phyloP scores from a whole-genome alignment of 2,113 vertebrate species.

The Podarcis muralis region DNA sequence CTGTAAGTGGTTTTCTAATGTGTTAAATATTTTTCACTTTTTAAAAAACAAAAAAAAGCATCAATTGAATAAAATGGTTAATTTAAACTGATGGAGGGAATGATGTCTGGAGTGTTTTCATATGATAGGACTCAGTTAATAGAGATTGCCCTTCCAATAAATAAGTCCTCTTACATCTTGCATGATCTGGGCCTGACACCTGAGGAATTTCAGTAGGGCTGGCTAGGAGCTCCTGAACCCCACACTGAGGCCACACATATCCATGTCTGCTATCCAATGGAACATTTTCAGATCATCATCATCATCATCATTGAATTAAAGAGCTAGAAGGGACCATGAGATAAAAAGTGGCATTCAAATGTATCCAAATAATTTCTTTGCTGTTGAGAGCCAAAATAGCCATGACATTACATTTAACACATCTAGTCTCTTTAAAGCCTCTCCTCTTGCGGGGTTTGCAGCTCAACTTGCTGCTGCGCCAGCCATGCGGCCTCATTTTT shows the following conservation, averaged over 20 bases:
- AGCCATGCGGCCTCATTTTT: too few species aligned
- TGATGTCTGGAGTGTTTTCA: not conserved
- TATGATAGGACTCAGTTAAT: not conserved
- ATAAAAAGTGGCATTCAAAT: not conserved
- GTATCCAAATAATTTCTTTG: not conserved
- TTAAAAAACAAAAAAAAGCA: not conserved
- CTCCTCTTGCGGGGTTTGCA: too few species aligned
- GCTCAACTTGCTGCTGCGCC: too few species aligned
- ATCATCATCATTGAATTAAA: too few species aligned
- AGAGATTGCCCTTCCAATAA: too few species aligned
- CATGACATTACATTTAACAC: not conserved
- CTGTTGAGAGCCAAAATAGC: not conserved
- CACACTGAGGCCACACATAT: not conserved
- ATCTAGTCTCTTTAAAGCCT: not conserved
- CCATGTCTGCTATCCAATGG: not conserved
- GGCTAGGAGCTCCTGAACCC: not conserved
- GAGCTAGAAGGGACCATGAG: too few species aligned
- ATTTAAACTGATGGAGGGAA: not conserved
- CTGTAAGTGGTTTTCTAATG: not conserved
- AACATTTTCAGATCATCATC: not conserved
- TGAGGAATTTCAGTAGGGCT: not conserved
- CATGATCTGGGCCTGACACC: not conserved
- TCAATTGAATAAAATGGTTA: not conserved
- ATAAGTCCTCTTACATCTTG: not conserved
- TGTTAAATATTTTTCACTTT: conserved; percentile 5